Evolutionary conservation across 2,888 invertebrate genomes (phyloP).

Genomic region (Stenichneumon culpator): DNA sequence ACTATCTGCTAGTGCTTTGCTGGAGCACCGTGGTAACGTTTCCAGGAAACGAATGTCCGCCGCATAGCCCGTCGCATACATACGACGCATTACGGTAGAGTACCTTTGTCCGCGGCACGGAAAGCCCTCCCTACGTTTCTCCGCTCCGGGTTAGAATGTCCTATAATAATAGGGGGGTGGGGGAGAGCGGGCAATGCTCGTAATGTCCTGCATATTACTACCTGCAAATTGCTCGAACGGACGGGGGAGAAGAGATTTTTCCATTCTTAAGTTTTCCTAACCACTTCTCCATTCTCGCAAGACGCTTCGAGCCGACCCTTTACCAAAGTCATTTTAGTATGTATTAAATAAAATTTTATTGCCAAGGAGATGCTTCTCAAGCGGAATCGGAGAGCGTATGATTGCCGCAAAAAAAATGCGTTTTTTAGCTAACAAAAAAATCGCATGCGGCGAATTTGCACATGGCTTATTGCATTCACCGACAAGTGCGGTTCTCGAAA

Average conservation of each 20-base stretch:
- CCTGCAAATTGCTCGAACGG: conserved; percentile 70
- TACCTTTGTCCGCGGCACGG: conserved; percentile 47
- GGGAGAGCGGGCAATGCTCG: conserved; percentile 60
- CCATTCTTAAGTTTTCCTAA: conserved; percentile 3
- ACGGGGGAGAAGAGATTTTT: conserved; percentile 46
- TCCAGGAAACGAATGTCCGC: conserved; percentile 72
- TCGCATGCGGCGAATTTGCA: neutral
- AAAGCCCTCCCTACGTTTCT: conserved; percentile 42
- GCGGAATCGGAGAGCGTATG: too few species aligned
- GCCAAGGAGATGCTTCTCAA: neutral
- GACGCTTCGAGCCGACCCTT: neutral
- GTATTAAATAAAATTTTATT: neutral
- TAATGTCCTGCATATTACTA: conserved; percentile 72
- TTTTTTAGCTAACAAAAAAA: neutral
- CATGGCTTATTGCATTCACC: conserved; percentile 20
- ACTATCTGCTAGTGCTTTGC: conserved; percentile 47
- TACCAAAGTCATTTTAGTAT: neutral
- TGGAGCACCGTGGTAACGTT: conserved; percentile 53
- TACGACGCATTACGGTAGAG: conserved; percentile 74
- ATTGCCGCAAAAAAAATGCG: too few species aligned
- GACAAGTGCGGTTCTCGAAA: conserved; percentile 41
- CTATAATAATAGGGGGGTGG: conserved; percentile 38
- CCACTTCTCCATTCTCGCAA: neutral
- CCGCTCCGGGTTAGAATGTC: conserved; percentile 46
- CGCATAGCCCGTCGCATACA: conserved; percentile 76